phyloP scores from a whole-genome alignment of 2,888 invertebrate genomes.

The Eumerus sabulonum region DNA sequence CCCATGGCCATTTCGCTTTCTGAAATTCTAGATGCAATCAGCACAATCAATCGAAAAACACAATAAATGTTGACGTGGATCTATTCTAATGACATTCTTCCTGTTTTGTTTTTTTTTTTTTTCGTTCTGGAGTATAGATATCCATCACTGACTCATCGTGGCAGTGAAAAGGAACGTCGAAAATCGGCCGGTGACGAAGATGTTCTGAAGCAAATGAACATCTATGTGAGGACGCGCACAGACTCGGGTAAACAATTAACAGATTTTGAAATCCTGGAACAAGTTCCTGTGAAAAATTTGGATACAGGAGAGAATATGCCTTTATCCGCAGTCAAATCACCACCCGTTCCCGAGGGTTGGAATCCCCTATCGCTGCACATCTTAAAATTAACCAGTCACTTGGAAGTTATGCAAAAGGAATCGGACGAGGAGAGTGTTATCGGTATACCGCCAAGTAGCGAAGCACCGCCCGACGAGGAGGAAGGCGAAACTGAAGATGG shows the following conservation, averaged over 20 bases:
- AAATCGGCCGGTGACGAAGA: conserved; percentile 91
- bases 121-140: conserved; percentile 71
- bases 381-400: conserved; percentile 90
- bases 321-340: conserved; percentile 88
- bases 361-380: conserved; percentile 97
- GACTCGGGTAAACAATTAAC: conserved; percentile 92
- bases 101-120: conserved; percentile 1
- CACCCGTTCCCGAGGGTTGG: conserved; percentile 87
- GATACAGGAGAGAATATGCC: conserved; percentile 94
- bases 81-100: conserved; percentile 38
- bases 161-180: conserved; percentile 82
- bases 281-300: conserved; percentile 90
- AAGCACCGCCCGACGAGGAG: conserved; percentile 78
- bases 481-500: conserved; percentile 79
- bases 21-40: too few relatives aligned
- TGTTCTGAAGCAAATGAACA: conserved; percentile 84
- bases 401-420: conserved; percentile 90
- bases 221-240: conserved; percentile 89
- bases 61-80: conserved; percentile 26
- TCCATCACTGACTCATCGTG: conserved; percentile 75
- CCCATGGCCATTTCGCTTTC: too few relatives aligned
- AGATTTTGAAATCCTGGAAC: conserved; percentile 95
- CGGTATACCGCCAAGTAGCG: conserved; percentile 80
- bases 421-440: conserved; percentile 88
- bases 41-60: conserved; percentile 15